Evolutionary conservation across 2,113 vertebrate species (phyloP), one percentile per base, ranked within the genome.

Genomic region (Hemiscyllium ocellatum): DNA sequence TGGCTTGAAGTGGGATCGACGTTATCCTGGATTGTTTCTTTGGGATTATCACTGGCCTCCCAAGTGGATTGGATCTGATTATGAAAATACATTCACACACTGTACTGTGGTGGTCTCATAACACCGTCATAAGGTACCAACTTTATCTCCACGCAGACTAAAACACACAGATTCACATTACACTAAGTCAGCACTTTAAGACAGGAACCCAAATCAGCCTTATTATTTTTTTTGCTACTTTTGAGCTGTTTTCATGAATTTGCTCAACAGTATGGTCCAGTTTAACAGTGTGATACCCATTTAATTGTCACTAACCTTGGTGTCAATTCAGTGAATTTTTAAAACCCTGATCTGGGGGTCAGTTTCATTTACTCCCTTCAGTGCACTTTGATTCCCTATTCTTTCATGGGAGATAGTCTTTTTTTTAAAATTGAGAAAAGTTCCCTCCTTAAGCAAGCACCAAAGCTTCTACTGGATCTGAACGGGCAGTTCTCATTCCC

Each of bases 31-130:
- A 47, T 42, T 0, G 37, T 26, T 70, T 70, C 93, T 94, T 68
- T 94, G 90, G 90, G 37, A 68, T 94, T 94, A 37, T 24, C 10
- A 37, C 24, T 24, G 22, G 93, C 37, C 24, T 95, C 94, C 68
- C 94, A 72, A 72, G 72, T 15, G 69, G 94, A 95, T 50, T 47
- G 47, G 94, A 95, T 72, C 94, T 95, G 69, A 47, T 72, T 13
- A 29, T 72, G 94, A 47, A 72, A 72, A 95, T 50, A 95, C 42
- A 47, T 52, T 61, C 87, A 65, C 52, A 61, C 33, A 61, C 87
- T 29, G 26, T 72, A 61, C 87, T 29, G 26, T 72, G 94, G 72
- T 52, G 17, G 12, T 76, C 87, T 90, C 94, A 70, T 4, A 29
- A 93, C 22, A 12, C 69, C 72, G 20, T 10, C 94, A 68, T 33